Evolutionary conservation across 2,888 invertebrate genomes (phyloP), one percentile per base, ranked within the genome.

Genomic region (Himalopsyche japonica): DNA sequence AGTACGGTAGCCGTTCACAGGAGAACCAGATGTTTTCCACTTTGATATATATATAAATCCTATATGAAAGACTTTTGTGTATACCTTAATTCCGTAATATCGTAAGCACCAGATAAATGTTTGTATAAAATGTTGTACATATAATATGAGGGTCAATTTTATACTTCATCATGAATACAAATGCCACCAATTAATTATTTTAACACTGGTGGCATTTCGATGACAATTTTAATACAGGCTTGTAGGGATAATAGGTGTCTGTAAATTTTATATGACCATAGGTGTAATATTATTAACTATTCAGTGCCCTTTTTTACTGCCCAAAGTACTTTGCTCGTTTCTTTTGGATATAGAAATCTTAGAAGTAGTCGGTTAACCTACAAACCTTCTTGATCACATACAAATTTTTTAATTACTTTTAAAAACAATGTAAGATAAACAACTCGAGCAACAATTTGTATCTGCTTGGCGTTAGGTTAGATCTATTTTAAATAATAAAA

Each of bases 11-110:
- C 87, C 20, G 86, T 88, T 48, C 88, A 87, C 76, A 86, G 86
- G 85, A 86, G 87, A 85, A 87, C 88, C 27, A 83, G 87, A 85
- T 88, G 88, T 83, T 88, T 88, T 86, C 88, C 88, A 47, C 88
- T 88, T 88, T 88, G 88, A 88, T 88, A 87, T 83, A 80, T 27
- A 27, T 57, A 70, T 15, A 70, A 77, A 77, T 77, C n/a, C 77
- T 77, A 37, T 15, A 77, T 34, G 12, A 77, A 34, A 37, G 43
- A 37, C 77, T 77, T 37, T 24, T 34, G 77, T n/a, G 77, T 37
- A 20, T 43, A 77, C 37, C 34, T 77, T 77, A 77, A 43, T 37
- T 77, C 43, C 37, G 7, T 77, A 37, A 77, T 77, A 77, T 77
- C 6, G 27, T 57, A 70, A 70, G 70, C 20, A 70, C 70, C 70